Conservation (phyloP, 1,140 invertebrate genomes). For the Vanessa tameamea region DNA sequence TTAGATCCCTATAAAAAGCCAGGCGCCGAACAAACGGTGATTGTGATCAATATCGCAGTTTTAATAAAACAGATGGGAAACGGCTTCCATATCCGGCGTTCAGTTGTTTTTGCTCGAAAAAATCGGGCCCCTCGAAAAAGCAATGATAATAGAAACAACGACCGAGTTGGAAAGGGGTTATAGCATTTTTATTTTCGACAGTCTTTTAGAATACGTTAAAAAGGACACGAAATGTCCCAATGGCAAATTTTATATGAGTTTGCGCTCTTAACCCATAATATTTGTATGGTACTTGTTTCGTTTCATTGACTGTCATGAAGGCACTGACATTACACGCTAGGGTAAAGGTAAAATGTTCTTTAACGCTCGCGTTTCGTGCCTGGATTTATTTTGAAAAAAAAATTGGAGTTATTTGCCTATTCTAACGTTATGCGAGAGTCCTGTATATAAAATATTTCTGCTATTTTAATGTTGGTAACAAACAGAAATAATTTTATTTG, state of each 20-base stretch:
- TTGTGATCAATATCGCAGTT: constrained; percentile 72
- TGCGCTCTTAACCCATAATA: constrained; percentile 17
- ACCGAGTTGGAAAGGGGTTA: constrained; percentile 67
- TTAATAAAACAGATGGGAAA: constrained; percentile 76
- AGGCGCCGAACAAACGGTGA: constrained; percentile 46
- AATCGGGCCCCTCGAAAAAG: constrained; percentile 63
- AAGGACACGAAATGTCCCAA: constrained; percentile 27
- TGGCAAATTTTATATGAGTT: constrained; percentile 26
- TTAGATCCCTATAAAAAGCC: constrained; percentile 10
- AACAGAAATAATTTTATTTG: too few relatives aligned
- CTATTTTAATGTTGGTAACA: too few relatives aligned
- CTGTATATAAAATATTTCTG: too few relatives aligned
- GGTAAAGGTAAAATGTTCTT: not conserved
- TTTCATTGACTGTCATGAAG: constrained; percentile 14
- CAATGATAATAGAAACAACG: constrained; percentile 76
- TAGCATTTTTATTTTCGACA: constrained; percentile 68
- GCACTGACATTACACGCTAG: constrained; percentile 4
- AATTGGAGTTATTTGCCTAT: too few relatives aligned
- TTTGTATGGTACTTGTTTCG: constrained; percentile 10
- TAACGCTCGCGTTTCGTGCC: not conserved
- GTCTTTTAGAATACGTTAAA: constrained; percentile 65
- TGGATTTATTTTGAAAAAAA: not conserved
- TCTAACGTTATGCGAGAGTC: too few relatives aligned
- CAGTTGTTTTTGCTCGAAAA: constrained; percentile 64
- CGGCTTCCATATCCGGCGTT: constrained; percentile 67